A percentile compares a stretch with the other conserved stretches of the same genome.
Conservation (phyloP, 2,888 invertebrate genomes). For the Julus scandinavius region DNA sequence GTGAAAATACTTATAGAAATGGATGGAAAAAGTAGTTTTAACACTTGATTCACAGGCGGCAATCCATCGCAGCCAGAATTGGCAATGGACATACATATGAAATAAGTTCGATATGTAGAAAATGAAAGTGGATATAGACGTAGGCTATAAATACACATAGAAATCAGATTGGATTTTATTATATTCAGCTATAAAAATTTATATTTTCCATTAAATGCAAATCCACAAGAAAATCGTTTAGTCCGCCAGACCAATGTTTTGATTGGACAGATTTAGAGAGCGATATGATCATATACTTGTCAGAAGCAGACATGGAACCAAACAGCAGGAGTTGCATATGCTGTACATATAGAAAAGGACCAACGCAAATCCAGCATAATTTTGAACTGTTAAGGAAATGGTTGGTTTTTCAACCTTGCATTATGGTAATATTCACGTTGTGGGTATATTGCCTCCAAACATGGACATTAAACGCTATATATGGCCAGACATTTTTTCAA, state of each 20-base stretch:
- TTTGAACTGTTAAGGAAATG: too few species aligned
- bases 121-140: constrained; percentile 9
- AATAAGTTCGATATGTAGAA: background rate
- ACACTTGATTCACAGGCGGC: constrained; percentile 29
- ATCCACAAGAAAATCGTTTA: background rate
- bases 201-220: constrained; percentile 37
- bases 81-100: background rate
- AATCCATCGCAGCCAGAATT: background rate
- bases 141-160: constrained; percentile 14
- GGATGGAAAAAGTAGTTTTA: constrained; percentile 23
- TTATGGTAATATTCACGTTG: too few species aligned
- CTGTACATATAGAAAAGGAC: too few species aligned
- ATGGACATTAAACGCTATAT: too few species aligned
- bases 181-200: constrained; percentile 31
- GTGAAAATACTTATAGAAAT: background rate
- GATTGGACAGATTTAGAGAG: background rate
- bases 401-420: too few species aligned
- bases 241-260: constrained; percentile 34
- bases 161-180: constrained; percentile 24
- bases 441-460: too few species aligned
- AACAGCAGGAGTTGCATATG: background rate
- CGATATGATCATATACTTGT: background rate
- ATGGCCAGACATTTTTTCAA: too few species aligned
- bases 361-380: too few species aligned
- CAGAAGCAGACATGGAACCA: background rate